phyloP scores from a whole-genome alignment of 2,888 invertebrate species.

The Heliconius aoede region DNA sequence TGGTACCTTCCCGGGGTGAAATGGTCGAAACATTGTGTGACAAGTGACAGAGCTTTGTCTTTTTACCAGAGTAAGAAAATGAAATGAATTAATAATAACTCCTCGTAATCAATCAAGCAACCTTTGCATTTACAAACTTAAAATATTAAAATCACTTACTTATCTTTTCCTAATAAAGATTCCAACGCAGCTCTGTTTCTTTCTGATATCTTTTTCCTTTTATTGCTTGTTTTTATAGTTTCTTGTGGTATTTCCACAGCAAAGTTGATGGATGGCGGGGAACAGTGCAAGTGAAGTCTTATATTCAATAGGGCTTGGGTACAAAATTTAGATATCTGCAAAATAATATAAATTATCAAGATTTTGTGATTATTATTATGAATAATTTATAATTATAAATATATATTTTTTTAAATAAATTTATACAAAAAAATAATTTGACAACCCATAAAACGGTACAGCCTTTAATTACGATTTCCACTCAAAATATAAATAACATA shows the following conservation, averaged over 20 bases:
- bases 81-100: background rate
- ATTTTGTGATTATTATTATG: too few relatives aligned
- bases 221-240: constrained; percentile 52
- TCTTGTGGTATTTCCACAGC: constrained; percentile 55
- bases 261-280: constrained; percentile 70
- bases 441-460: too few relatives aligned
- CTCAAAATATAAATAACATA: too few relatives aligned
- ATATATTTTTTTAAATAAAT: too few relatives aligned
- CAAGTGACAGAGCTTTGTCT: background rate
- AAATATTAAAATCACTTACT: constrained; percentile 56
- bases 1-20: too few relatives aligned
- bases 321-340: constrained; percentile 69
- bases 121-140: background rate
- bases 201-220: constrained; percentile 62
- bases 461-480: too few relatives aligned
- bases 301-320: constrained; percentile 71
- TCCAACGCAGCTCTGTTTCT: constrained; percentile 67
- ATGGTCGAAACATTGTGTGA: background rate
- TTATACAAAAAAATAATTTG: too few relatives aligned
- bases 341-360: too few relatives aligned
- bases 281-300: constrained; percentile 71
- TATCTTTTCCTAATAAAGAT: constrained; percentile 62
- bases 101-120: background rate
- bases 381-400: too few relatives aligned
- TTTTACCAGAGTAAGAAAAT: background rate